Evolutionary conservation across 2,113 vertebrate species (phyloP).

Genomic region (Monarcha castaneiventris): DNA sequence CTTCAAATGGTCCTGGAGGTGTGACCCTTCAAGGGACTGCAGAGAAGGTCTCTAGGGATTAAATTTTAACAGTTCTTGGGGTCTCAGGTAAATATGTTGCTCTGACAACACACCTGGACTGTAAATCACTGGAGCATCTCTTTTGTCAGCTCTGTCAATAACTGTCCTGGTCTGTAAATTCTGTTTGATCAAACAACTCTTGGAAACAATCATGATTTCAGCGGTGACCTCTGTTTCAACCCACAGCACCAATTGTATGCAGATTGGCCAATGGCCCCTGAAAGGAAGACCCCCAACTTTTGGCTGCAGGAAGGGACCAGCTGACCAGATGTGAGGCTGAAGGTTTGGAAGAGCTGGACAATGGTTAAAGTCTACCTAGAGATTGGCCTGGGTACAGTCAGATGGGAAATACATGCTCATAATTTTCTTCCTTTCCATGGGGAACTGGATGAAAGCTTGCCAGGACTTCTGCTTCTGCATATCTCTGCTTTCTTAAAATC

Average conservation of each 20-base stretch:
- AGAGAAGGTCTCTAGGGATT: constrained; percentile 17
- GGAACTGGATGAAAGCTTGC: constrained; percentile 21
- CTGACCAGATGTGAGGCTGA: constrained; percentile 16
- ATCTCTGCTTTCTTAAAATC: constrained; percentile 8
- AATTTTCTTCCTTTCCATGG: background rate
- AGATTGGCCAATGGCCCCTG: constrained; percentile 2
- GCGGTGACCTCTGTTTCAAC: constrained; percentile 69
- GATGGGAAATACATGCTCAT: background rate
- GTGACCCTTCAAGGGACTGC: background rate
- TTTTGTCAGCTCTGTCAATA: constrained; percentile 64
- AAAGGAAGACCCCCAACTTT: constrained; percentile 2
- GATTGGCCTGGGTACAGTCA: constrained; percentile 41
- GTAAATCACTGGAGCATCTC: constrained; percentile 71
- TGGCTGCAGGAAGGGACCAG: background rate
- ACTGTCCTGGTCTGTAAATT: constrained; percentile 53
- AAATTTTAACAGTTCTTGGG: constrained; percentile 60
- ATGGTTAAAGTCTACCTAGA: background rate
- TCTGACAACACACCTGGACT: constrained; percentile 73
- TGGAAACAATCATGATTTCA: background rate
- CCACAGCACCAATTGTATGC: constrained; percentile 29
- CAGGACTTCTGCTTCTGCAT: constrained; percentile 46
- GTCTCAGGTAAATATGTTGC: constrained; percentile 49
- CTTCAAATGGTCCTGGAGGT: background rate
- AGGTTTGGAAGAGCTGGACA: background rate
- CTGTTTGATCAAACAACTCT: constrained; percentile 51